Percentiles rank a stretch among this genome's conserved stretches.
These are phyloP conservation scores for Tenrec ecaudatus DNA, from an alignment of 2,113 vertebrate genomes.

Conservation along the genomic window DNA sequence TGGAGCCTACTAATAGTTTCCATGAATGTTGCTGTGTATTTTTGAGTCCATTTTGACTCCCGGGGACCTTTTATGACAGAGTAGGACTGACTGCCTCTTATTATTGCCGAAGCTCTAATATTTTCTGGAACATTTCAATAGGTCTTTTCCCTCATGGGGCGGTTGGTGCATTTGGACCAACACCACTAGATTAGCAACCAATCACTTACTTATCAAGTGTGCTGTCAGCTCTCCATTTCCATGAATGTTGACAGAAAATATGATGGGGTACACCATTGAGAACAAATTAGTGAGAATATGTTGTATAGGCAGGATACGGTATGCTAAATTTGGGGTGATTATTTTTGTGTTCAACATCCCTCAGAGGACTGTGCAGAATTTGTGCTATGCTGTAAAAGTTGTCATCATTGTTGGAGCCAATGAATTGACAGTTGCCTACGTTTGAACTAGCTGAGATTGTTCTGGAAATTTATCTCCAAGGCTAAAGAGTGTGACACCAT, in stretches of 20 bases:
- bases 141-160: not conserved
- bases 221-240: not conserved
- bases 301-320: not conserved
- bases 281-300: not conserved
- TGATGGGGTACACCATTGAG: not conserved
- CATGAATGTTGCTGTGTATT: not conserved
- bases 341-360: not conserved
- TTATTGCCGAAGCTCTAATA: not conserved
- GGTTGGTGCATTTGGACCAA: not conserved
- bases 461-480: conserved; percentile 20
- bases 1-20: not conserved
- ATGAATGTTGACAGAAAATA: not conserved
- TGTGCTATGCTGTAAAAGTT: not conserved
- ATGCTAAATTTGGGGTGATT: not conserved
- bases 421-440: not conserved
- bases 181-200: not conserved
- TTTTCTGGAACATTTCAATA: not conserved
- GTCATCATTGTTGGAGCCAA: not conserved
- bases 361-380: not conserved
- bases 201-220: not conserved
- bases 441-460: conserved; percentile 8
- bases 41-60: not conserved
- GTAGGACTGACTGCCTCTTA: not conserved
- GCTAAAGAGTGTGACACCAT: not conserved
- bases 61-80: not conserved